phyloP scores from a whole-genome alignment of 2,113 vertebrate species.

The Merops nubicus region DNA sequence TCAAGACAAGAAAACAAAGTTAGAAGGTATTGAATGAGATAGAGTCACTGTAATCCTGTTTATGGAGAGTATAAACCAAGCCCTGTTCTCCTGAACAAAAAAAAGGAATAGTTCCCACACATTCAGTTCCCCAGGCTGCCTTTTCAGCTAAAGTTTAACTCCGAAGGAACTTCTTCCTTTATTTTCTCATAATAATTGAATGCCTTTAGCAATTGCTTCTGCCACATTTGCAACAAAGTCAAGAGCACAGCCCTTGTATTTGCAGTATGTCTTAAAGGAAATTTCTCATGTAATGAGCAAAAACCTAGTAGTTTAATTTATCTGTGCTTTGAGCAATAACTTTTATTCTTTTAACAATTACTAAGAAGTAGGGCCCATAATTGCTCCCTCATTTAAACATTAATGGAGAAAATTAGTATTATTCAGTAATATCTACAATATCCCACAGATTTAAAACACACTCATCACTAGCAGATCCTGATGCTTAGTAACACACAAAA shows the following conservation, averaged over 20 bases:
- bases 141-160: not conserved
- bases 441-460: not conserved
- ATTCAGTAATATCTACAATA: not conserved
- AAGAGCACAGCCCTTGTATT: not conserved
- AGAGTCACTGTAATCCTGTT: not conserved
- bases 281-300: not conserved
- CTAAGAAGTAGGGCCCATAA: not conserved
- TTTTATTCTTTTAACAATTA: not conserved
- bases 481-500: not conserved
- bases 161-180: not conserved
- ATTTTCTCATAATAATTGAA: not conserved
- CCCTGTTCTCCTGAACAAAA: not conserved
- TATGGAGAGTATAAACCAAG: not conserved
- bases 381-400: not conserved
- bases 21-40: not conserved
- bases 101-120: not conserved
- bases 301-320: not conserved
- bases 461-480: accelerated
- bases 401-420: not conserved
- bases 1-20: not conserved
- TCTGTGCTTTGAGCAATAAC: not conserved
- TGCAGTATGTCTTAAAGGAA: not conserved
- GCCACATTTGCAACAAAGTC: not conserved
- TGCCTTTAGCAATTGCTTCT: not conserved
- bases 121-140: not conserved